These are phyloP conservation scores for Spilarctia lutea DNA, from an alignment of 2,888 invertebrate genomes.

Conservation along the genomic window DNA sequence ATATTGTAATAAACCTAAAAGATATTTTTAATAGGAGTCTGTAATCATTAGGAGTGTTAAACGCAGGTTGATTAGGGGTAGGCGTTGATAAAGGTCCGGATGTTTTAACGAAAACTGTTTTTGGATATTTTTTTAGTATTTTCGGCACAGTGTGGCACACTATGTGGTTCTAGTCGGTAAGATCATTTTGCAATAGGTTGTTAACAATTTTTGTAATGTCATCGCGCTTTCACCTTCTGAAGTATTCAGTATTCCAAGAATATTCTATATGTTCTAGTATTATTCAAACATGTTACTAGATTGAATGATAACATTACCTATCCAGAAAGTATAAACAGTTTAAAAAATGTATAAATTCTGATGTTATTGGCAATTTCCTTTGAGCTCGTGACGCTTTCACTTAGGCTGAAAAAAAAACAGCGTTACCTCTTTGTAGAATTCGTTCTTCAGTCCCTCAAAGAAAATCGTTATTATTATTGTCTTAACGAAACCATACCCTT, in stretches of 20 bases:
- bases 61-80: no score
- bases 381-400: conserved; percentile 52
- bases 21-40: no score
- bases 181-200: no score
- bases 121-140: neutral
- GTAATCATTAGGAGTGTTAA: no score
- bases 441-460: conserved; percentile 51
- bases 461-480: conserved; percentile 56
- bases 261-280: neutral
- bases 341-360: conserved; percentile 50
- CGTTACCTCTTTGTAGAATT: conserved; percentile 55
- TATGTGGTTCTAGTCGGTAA: neutral
- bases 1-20: neutral
- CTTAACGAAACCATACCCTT: conserved; percentile 31
- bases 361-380: conserved; percentile 59
- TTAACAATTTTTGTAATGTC: neutral
- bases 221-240: neutral
- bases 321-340: conserved; percentile 21
- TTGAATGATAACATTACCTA: conserved; percentile 14
- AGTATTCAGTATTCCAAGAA: neutral
- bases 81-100: neutral
- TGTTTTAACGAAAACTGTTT: neutral
- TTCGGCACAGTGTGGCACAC: neutral
- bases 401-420: conserved; percentile 50
- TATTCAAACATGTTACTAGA: conserved; percentile 7